Evolutionary conservation across 30 jellyfish, hydroid and myxozoan species (phyloP).

Genomic region (Cassiopea xamachana): DNA sequence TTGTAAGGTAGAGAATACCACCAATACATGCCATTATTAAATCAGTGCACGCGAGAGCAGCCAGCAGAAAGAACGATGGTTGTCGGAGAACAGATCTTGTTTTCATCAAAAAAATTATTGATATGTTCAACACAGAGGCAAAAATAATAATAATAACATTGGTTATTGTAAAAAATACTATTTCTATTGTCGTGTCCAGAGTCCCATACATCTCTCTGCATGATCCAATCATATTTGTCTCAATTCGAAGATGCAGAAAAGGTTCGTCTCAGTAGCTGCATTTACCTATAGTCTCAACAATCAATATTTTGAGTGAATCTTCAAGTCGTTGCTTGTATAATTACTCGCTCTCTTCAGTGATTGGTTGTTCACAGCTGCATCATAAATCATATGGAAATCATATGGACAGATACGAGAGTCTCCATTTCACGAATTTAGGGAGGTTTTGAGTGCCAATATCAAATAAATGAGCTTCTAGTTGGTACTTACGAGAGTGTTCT

Average conservation of each 20-base stretch:
- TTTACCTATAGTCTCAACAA: no score
- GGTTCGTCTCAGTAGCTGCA: no score
- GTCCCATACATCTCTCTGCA: not conserved
- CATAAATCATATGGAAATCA: no score
- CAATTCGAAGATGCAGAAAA: not conserved
- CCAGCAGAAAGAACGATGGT: slow-evolving; percentile 1
- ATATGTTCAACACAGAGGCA: slow-evolving; percentile 18
- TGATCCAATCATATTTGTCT: not conserved
- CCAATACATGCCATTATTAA: slow-evolving; percentile 8
- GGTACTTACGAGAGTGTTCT: no score
- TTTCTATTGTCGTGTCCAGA: not conserved
- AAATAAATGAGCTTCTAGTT: no score
- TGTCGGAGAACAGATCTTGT: not conserved
- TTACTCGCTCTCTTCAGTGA: no score
- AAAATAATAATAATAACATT: not conserved
- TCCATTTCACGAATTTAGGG: no score
- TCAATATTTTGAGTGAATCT: no score
- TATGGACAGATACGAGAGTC: no score
- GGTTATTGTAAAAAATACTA: not conserved
- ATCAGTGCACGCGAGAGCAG: slow-evolving; percentile 45
- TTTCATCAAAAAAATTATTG: not conserved
- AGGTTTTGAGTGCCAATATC: no score
- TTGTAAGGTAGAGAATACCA: slow-evolving; percentile 1
- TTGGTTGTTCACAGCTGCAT: no score
- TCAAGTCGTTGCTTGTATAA: no score